Percentiles rank a stretch among this genome's conserved stretches.
These are phyloP conservation scores for Rhyacophila brunnea DNA, from an alignment of 1,140 invertebrate genomes.

Conservation along the genomic window DNA sequence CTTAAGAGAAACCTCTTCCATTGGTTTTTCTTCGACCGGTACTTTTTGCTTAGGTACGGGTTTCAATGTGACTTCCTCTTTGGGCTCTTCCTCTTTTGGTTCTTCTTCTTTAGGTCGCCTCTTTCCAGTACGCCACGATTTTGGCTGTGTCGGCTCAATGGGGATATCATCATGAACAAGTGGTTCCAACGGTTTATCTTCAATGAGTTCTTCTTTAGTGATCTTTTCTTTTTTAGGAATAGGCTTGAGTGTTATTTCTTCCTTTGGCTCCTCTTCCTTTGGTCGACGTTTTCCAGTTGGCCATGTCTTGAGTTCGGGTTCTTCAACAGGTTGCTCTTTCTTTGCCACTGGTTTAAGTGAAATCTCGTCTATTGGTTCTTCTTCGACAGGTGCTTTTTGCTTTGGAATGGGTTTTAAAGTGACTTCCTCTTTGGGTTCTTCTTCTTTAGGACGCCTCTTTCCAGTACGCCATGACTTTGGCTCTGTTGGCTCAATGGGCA, in stretches of 20 bases:
- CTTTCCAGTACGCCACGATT: conserved; percentile 44
- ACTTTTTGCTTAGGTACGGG: conserved; percentile 43
- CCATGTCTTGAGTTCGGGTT: conserved; percentile 45
- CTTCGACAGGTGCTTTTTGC: conserved; percentile 38
- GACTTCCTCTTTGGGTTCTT: conserved; percentile 42
- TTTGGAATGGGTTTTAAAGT: conserved; percentile 53
- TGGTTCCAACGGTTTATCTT: conserved; percentile 47
- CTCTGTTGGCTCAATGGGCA: conserved; percentile 43
- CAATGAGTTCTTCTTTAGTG: conserved; percentile 40
- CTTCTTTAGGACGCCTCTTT: conserved; percentile 46
- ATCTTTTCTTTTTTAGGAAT: conserved; percentile 41
- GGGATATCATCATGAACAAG: conserved; percentile 41
- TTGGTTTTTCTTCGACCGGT: conserved; percentile 42
- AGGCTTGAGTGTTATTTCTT: conserved; percentile 36
- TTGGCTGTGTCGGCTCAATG: conserved; percentile 41
- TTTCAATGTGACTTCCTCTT: conserved; percentile 44
- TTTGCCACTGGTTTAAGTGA: conserved; percentile 37
- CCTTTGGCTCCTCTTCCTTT: conserved; percentile 42
- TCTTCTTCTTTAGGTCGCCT: conserved; percentile 41
- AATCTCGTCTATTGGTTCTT: conserved; percentile 40
- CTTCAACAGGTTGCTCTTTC: conserved; percentile 39
- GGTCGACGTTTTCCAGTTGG: conserved; percentile 47
- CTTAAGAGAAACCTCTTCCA: conserved; percentile 38
- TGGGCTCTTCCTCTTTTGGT: conserved; percentile 41
- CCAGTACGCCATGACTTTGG: conserved; percentile 48